Evolutionary conservation across 2,113 vertebrate genomes (phyloP).

Genomic region (Sylvilagus bachmani): DNA sequence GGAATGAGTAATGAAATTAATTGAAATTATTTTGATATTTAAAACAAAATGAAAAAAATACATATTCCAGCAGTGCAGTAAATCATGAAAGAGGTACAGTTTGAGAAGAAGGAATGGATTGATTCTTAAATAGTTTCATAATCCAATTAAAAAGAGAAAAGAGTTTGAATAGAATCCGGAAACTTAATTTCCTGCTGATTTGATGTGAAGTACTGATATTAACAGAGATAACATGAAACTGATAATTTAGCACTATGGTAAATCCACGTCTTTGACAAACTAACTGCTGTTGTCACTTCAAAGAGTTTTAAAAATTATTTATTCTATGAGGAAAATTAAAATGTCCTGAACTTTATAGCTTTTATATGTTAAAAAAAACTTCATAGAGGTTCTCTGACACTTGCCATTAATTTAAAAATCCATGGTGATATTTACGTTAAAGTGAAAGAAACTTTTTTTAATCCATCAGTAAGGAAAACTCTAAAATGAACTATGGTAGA

Average conservation of each 20-base stretch:
- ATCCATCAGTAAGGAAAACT: not conserved
- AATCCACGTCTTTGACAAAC: not conserved
- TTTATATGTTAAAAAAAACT: not conserved
- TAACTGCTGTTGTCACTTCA: not conserved
- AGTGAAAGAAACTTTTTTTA: not conserved
- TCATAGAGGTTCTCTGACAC: not conserved
- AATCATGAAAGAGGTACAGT: not conserved
- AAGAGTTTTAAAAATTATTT: conserved; percentile 1
- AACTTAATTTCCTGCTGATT: conserved; percentile 38
- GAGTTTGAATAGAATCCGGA: not conserved
- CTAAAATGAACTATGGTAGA: not conserved
- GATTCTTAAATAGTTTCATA: not conserved
- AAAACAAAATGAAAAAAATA: not conserved
- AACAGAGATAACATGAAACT: not conserved
- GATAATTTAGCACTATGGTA: not conserved
- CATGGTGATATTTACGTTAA: not conserved
- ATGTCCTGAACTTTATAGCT: not conserved
- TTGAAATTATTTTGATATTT: conserved; percentile 36
- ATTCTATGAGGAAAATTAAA: not conserved
- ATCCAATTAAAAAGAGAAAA: not conserved
- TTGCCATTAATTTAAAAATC: not conserved
- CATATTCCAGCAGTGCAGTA: not conserved
- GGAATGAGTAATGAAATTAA: not conserved
- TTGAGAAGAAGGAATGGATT: conserved; percentile 17
- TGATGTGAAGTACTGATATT: conserved; percentile 14